Conservation (phyloP, 1,140 invertebrate species). For the Mactra quadrangularis region DNA sequence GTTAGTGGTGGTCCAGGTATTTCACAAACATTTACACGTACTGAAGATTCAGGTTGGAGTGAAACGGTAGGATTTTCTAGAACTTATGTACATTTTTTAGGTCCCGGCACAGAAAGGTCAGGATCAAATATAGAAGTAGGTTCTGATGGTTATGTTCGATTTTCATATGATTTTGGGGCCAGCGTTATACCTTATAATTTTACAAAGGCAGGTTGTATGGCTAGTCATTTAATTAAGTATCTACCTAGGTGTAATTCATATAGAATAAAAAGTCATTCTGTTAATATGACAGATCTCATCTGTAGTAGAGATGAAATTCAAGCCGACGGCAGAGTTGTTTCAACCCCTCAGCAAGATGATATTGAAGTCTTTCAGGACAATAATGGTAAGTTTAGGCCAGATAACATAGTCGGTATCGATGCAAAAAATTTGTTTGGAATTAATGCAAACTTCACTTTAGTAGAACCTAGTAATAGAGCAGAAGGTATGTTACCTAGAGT, state of each 20-base stretch:
- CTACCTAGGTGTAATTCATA: not conserved
- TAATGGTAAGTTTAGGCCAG: too few relatives aligned
- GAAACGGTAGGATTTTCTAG: not conserved
- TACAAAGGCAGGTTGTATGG: not conserved
- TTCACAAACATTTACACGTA: not conserved
- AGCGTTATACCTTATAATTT: slow-evolving; percentile 8
- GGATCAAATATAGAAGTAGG: not conserved
- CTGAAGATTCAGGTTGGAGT: too few relatives aligned
- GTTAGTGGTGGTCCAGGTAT: too few relatives aligned
- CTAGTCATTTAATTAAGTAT: not conserved
- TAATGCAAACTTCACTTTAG: too few relatives aligned
- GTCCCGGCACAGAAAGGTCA: not conserved
- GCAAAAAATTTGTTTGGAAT: too few relatives aligned
- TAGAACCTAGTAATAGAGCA: too few relatives aligned
- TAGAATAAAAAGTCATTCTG: slow-evolving; percentile 2
- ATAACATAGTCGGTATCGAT: too few relatives aligned
- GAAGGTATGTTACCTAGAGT: too few relatives aligned
- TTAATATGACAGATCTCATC: not conserved
- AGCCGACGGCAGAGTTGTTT: slow-evolving; percentile 16
- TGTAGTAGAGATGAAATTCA: too few relatives aligned
- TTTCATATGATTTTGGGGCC: not conserved
- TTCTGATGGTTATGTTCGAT: not conserved
- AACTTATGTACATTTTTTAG: not conserved
- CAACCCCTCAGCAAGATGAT: slow-evolving; percentile 12
- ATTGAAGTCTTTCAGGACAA: too few relatives aligned